phyloP scores from a whole-genome alignment of 1,140 invertebrate genomes.

The Drosophila lowei region DNA sequence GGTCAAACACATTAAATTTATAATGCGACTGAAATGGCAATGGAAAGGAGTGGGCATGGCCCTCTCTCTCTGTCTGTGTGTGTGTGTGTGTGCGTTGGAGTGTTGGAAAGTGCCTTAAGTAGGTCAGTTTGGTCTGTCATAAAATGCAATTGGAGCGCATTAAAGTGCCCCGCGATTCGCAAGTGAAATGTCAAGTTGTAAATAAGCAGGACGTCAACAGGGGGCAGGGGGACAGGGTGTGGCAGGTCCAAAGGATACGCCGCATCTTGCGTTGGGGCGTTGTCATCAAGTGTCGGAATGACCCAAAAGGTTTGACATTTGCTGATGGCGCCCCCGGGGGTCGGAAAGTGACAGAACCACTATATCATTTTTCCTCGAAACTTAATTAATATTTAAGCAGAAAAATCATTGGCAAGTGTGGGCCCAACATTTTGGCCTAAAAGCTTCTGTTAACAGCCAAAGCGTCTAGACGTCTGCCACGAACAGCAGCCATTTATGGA shows the following conservation, averaged over 20 bases:
- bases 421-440: conserved; percentile 53
- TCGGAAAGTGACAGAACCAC: no score
- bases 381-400: no score
- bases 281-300: conserved; percentile 39
- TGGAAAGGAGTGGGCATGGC: background rate
- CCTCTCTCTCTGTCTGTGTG: conserved; percentile 10
- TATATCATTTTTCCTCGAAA: no score
- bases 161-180: conserved; percentile 68
- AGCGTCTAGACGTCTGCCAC: conserved; percentile 52
- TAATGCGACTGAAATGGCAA: conserved; percentile 50
- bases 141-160: conserved; percentile 79
- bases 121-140: conserved; percentile 76
- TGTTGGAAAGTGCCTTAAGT: conserved; percentile 57
- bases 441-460: conserved; percentile 35
- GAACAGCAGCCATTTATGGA: conserved; percentile 32
- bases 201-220: conserved; percentile 48
- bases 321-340: no score
- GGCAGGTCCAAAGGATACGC: conserved; percentile 26
- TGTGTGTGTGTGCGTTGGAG: conserved; percentile 12
- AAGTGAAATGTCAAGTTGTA: conserved; percentile 78
- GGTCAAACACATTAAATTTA: conserved; percentile 79
- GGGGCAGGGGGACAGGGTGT: background rate
- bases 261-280: conserved; percentile 27
- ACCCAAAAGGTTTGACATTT: conserved; percentile 41
- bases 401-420: no score